Percentiles rank a stretch among this genome's conserved stretches.
phyloP scores from a whole-genome alignment of 1,140 invertebrate species.

The Conopomorpha cramerella region DNA sequence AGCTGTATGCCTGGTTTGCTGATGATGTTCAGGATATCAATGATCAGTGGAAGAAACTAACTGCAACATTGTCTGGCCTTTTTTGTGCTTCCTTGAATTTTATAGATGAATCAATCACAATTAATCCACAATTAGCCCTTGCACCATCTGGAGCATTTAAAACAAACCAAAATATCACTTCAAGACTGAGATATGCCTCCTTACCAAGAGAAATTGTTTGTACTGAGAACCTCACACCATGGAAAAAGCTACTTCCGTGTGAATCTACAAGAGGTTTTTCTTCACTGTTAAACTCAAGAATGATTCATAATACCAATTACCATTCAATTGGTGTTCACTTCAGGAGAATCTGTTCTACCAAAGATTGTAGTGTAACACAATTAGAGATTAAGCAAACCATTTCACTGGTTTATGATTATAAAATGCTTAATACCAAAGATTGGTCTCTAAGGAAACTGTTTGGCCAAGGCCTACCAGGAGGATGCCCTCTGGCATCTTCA shows the following conservation, averaged over 20 bases:
- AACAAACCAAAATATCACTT: conserved; percentile 58
- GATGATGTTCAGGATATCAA: conserved; percentile 66
- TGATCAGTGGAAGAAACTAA: conserved; percentile 84
- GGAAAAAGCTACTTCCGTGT: conserved; percentile 96
- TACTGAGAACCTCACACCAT: conserved; percentile 98
- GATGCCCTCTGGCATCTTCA: conserved; percentile 77
- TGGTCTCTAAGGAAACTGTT: conserved; percentile 89
- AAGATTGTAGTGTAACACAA: conserved; percentile 66
- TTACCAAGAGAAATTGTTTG: conserved; percentile 95
- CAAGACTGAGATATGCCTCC: conserved; percentile 79
- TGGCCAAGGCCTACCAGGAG: conserved; percentile 76
- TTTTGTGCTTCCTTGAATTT: conserved; percentile 97
- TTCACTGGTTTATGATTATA: conserved; percentile 83
- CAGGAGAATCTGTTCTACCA: conserved; percentile 72
- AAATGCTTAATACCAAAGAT: conserved; percentile 67
- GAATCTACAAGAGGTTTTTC: conserved; percentile 84
- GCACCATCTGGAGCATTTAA: conserved; percentile 73
- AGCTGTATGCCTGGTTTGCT: conserved; percentile 91
- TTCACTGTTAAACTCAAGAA: conserved; percentile 85
- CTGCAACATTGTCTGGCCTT: conserved; percentile 88
- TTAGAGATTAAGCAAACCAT: conserved; percentile 84
- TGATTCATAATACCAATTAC: conserved; percentile 92
- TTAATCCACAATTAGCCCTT: conserved; percentile 82
- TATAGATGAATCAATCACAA: conserved; percentile 86
- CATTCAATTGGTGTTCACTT: conserved; percentile 90